Evolutionary conservation across 1,140 invertebrate species (phyloP), one percentile per base, ranked within the genome.

Genomic region (Micrasema longulum): DNA sequence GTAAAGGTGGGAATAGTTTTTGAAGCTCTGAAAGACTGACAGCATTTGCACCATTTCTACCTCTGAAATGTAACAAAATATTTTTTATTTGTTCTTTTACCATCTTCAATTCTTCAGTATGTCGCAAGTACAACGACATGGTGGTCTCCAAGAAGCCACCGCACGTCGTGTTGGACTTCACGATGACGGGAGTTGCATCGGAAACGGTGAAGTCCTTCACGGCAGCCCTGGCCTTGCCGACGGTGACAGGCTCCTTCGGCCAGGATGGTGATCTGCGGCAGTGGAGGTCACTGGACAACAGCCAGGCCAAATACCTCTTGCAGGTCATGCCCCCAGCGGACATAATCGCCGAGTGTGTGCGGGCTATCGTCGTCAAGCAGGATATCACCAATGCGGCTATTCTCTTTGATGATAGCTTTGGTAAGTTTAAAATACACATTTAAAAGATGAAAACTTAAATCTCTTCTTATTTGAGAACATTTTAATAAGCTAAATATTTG

Each of bases 351-450:
- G 92, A 95, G 79, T 88, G 91, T 3, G 88, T 97, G 0, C 85
- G 94, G 50, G 91, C 93, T 48, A 90, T 97, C 67, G 92, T 95
- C 1, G 85, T 87, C 1, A 85, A 88, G 23, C 91, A 96, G 81
- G 95, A 96, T 76, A 93, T 97, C 48, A 95, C 92, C 12, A 96
- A 95, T 82, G 94, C 95, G 16, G 96, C 93, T 1, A 93, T 97
- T 47, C 85, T 97, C 6, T 97, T 95, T 80, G 95, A 97, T 77
- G 87, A 92, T 10, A 90, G 90, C 20, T 97, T 96, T 77, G 91
- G 92, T 94, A 85, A 71, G 22, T 64, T 26, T 57, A 3, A 53
- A 7, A 31, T 31, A 7, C 26, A n/a, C n/a, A n/a, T n/a, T n/a
- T n/a, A n/a, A n/a, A n/a, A n/a, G n/a, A n/a, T n/a, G n/a, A n/a